These are phyloP conservation scores for Gambusia yucatana DNA, from an alignment of 2,797 vertebrate species.

Conservation along the genomic window DNA sequence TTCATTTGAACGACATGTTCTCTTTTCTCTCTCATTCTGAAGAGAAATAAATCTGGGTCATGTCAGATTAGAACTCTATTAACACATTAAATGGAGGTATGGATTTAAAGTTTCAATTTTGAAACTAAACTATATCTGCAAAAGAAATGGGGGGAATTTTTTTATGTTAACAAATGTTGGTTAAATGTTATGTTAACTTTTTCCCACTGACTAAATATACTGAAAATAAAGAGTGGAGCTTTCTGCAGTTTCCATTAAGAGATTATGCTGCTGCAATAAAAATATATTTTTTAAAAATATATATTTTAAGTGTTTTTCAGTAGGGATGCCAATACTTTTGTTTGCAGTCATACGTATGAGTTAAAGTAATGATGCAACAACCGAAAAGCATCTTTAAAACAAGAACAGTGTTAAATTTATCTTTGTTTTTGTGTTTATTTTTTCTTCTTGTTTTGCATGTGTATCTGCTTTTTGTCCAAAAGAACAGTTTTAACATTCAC, in stretches of 20 bases:
- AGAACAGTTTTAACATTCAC: constrained; percentile 44
- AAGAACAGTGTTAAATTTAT: constrained; percentile 65
- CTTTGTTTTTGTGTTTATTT: constrained; percentile 45
- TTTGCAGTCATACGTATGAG: constrained; percentile 19
- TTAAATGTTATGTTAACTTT: background rate
- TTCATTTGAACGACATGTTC: background rate
- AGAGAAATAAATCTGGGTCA: background rate
- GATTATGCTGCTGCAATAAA: background rate
- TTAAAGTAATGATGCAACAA: constrained; percentile 27
- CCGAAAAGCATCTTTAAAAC: constrained; percentile 34
- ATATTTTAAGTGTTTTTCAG: background rate
- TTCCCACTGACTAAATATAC: background rate
- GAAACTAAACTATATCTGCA: background rate
- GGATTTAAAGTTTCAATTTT: background rate
- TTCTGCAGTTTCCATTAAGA: background rate
- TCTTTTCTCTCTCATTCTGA: background rate
- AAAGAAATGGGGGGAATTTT: rapidly evolving
- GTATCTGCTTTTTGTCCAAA: constrained; percentile 67
- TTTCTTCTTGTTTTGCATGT: constrained; percentile 62
- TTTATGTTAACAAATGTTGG: background rate
- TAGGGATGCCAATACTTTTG: background rate
- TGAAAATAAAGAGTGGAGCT: background rate
- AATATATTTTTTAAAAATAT: background rate
- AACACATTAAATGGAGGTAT: background rate
- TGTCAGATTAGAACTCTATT: background rate